Percentiles rank a stretch among this genome's conserved stretches.
Evolutionary conservation across 2,113 vertebrate species (phyloP).

Genomic region (Tyto alba): DNA sequence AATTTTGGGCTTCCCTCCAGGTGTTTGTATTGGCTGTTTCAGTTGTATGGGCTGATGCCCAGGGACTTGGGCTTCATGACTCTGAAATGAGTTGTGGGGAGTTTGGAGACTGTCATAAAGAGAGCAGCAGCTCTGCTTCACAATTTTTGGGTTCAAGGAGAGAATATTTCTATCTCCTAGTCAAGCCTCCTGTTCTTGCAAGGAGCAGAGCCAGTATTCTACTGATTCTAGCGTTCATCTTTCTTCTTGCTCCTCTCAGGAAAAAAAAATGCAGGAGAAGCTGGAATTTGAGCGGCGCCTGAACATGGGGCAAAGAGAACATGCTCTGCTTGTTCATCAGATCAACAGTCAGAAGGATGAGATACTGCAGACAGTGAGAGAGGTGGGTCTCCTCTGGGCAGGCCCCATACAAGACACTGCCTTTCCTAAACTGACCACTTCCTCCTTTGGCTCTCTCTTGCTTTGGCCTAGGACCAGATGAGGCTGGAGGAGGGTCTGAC

Average conservation of each 20-base stretch:
- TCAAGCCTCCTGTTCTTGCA: background rate
- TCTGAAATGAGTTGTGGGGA: background rate
- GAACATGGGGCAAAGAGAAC: slow-evolving; percentile 81
- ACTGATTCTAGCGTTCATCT: background rate
- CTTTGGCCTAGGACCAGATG: slow-evolving; percentile 79
- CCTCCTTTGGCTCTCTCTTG: background rate
- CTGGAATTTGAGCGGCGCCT: slow-evolving; percentile 86
- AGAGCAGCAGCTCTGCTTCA: background rate
- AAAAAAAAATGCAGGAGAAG: slow-evolving; percentile 85
- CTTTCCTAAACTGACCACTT: background rate
- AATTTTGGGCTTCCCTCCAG: background rate
- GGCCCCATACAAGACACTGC: background rate
- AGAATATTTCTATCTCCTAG: background rate
- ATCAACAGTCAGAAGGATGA: slow-evolving; percentile 80
- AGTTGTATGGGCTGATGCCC: background rate
- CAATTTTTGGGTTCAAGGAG: background rate
- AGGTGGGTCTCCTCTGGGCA: slow-evolving; percentile 67
- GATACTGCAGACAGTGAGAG: slow-evolving; percentile 85
- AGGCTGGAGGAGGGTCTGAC: slow-evolving; percentile 81
- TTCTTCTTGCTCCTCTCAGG: slow-evolving; percentile 62
- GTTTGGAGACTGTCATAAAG: background rate
- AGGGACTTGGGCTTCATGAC: background rate
- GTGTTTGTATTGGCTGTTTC: background rate
- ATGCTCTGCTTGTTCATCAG: slow-evolving; percentile 82
- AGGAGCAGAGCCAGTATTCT: background rate